Conservation (phyloP, 2,113 vertebrate species). For the Ictidomys tridecemlineatus region DNA sequence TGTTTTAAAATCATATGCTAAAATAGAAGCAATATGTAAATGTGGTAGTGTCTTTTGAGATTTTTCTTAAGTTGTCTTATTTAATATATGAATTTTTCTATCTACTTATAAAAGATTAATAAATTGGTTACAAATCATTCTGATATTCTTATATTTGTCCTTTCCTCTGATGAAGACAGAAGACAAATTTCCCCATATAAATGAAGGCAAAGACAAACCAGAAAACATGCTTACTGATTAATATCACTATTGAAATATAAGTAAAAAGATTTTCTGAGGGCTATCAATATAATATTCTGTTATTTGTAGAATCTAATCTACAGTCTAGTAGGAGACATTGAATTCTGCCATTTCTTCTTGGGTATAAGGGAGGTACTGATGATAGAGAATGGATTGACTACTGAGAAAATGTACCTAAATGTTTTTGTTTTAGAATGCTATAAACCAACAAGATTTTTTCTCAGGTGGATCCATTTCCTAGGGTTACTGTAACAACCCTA, state of each 20-base stretch:
- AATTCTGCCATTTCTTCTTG: neutral
- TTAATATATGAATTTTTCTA: neutral
- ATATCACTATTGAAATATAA: neutral
- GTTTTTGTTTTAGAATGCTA: neutral
- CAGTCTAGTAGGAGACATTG: neutral
- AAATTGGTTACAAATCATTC: neutral
- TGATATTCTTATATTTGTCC: neutral
- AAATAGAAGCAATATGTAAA: neutral
- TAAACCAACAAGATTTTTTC: neutral
- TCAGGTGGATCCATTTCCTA: neutral
- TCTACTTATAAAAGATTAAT: neutral
- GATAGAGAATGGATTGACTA: neutral
- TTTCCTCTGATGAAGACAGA: neutral
- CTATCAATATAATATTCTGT: no score
- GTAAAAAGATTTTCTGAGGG: neutral
- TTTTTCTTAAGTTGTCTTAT: neutral
- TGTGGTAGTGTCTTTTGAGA: neutral
- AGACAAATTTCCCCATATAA: neutral
- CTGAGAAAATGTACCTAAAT: neutral
- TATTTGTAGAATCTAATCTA: no score
- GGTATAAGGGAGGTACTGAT: neutral
- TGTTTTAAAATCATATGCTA: neutral
- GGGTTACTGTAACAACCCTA: neutral
- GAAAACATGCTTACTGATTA: neutral
- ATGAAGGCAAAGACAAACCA: neutral